A percentile compares a stretch with the other conserved stretches of the same genome.
These are phyloP conservation scores for Rhamphomyia laevipes DNA, from an alignment of 2,888 invertebrate genomes.

Conservation along the genomic window DNA sequence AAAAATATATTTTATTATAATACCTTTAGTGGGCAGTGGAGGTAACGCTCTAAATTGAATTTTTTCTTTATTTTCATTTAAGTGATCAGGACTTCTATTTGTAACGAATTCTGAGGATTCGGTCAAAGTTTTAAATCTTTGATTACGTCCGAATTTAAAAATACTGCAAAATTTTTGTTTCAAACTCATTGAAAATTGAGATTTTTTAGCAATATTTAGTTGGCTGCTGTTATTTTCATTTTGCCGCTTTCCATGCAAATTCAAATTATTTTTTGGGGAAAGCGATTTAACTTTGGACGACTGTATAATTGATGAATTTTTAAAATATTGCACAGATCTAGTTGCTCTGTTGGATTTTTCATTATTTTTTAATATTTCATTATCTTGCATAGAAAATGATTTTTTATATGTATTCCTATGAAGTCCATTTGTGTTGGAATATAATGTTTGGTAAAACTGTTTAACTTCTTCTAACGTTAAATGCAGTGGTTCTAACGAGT, in stretches of 20 bases:
- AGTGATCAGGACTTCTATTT: slow-evolving; percentile 21
- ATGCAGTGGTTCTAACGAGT: slow-evolving; percentile 62
- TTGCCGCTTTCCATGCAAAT: slow-evolving; percentile 4
- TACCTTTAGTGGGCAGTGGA: slow-evolving; percentile 47
- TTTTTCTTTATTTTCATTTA: slow-evolving; percentile 37
- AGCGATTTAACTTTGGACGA: slow-evolving; percentile 8
- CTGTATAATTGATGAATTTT: slow-evolving; percentile 2
- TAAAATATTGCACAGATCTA: neutral
- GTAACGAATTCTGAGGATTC: neutral
- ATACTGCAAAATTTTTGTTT: slow-evolving; percentile 79
- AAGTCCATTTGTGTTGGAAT: slow-evolving; percentile 43
- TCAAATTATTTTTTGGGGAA: slow-evolving; percentile 16
- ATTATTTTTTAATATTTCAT: slow-evolving; percentile 20
- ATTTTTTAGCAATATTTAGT: slow-evolving; percentile 45
- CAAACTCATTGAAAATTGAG: slow-evolving; percentile 60
- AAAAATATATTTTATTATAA: no score
- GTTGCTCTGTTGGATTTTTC: neutral
- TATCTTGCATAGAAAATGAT: slow-evolving; percentile 1
- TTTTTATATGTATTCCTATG: no score
- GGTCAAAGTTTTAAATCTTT: neutral
- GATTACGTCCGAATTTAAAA: slow-evolving; percentile 52
- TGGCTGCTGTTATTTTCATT: slow-evolving; percentile 17
- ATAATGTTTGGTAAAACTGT: slow-evolving; percentile 69
- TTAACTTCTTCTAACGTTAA: slow-evolving; percentile 77
- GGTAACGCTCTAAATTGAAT: slow-evolving; percentile 55